These are phyloP conservation scores for Lasaia peninsularis DNA, from an alignment of 1,140 invertebrate genomes.

Conservation along the genomic window DNA sequence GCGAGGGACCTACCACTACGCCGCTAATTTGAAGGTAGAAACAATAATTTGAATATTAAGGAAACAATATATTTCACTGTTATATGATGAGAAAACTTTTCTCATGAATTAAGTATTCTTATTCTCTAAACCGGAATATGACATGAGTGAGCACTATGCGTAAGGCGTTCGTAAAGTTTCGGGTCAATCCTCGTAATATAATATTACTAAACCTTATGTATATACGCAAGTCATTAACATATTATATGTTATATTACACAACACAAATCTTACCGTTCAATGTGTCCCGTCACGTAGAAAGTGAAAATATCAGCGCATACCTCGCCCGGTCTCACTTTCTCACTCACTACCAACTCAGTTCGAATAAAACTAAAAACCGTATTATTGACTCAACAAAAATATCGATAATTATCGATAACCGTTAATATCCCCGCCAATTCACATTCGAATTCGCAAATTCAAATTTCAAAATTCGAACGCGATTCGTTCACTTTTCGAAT, in stretches of 20 bases:
- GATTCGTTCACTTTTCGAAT: constrained; percentile 18
- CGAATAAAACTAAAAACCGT: constrained; percentile 13
- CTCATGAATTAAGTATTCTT: no score
- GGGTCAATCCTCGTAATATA: background rate
- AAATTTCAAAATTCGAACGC: constrained; percentile 22
- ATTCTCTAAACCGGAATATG: no score
- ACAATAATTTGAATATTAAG: no score
- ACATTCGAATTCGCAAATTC: constrained; percentile 15
- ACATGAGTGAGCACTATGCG: no score
- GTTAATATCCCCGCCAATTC: constrained; percentile 3
- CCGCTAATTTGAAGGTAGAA: no score
- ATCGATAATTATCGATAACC: constrained; percentile 7
- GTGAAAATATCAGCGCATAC: constrained; percentile 52
- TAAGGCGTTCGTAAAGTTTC: no score
- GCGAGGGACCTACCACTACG: no score
- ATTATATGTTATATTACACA: constrained; percentile 23
- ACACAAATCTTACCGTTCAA: constrained; percentile 39
- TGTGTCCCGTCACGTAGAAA: constrained; percentile 56
- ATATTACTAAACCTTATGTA: background rate
- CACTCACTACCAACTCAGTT: constrained; percentile 36
- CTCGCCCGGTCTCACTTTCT: constrained; percentile 43
- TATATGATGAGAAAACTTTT: no score
- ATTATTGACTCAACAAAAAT: constrained; percentile 12
- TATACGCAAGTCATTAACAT: constrained; percentile 8
- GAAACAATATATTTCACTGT: no score